Percentiles rank a stretch among this genome's conserved stretches.
phyloP scores from a whole-genome alignment of 2,797 vertebrate genomes.

The Malurus leucopterus region DNA sequence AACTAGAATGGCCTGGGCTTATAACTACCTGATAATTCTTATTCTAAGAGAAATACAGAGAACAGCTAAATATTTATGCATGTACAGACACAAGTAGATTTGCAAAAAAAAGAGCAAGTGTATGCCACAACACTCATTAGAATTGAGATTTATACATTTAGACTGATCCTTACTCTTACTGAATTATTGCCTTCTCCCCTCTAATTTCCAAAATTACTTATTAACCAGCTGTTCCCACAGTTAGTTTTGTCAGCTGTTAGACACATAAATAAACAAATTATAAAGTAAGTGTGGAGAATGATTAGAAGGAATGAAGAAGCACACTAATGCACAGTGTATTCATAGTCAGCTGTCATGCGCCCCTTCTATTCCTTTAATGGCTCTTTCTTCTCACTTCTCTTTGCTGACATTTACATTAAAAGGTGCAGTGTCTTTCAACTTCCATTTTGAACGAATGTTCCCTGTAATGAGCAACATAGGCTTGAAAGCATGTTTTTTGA shows the following conservation, averaged over 20 bases:
- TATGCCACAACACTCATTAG: not conserved
- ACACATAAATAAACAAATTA: constrained; percentile 63
- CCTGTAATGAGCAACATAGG: not conserved
- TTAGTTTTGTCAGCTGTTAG: constrained; percentile 44
- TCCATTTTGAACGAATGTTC: constrained; percentile 37
- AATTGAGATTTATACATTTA: not conserved
- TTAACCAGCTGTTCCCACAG: constrained; percentile 48
- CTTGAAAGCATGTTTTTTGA: constrained; percentile 18
- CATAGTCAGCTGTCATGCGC: constrained; percentile 63
- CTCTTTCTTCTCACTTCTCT: constrained; percentile 60
- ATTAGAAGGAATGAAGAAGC: constrained; percentile 54
- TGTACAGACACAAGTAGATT: not conserved
- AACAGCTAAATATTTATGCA: not conserved
- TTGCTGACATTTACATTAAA: constrained; percentile 57
- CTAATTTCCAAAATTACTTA: constrained; percentile 57
- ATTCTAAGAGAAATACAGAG: not conserved
- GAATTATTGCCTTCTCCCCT: not conserved
- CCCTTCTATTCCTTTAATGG: constrained; percentile 65
- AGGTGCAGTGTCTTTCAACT: constrained; percentile 49
- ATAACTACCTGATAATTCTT: not conserved
- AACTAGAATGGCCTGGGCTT: not conserved
- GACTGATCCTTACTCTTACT: not conserved
- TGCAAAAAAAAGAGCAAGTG: not conserved
- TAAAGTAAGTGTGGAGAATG: constrained; percentile 55
- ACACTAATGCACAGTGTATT: constrained; percentile 59